Evolutionary conservation across 2,888 invertebrate genomes (phyloP), one percentile per base, ranked within the genome.

Genomic region (Dysmachus trigonus): DNA sequence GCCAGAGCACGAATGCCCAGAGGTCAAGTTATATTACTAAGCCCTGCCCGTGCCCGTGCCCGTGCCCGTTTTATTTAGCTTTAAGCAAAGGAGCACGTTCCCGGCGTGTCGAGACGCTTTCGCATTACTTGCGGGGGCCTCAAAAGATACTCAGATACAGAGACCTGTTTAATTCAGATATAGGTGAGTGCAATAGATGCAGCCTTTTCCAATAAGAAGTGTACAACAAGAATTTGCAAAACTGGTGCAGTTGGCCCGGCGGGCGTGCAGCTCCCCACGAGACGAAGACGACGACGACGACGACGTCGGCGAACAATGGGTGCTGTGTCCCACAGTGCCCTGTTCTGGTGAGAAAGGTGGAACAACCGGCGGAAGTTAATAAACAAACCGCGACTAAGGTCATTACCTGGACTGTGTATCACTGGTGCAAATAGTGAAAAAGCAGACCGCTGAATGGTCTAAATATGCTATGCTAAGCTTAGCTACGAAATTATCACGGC

Each of bases 1-100:
- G 62, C 35, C 81, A 62, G 62, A 53, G 62, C 51, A 81, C 81
- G 81, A 81, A 81, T 81, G 81, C 53, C 81, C 51, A 81, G 62
- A 81, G 81, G 81, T 81, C 81, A 81, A 81, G 62, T 53, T 53
- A 62, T 31, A 62, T 51, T 77, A 77, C 77, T 62, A 53, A 53
- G 33, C 53, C 35, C 33, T 53, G 51, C 15, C 51, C n/a, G 33
- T 31, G 62, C 76, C 76, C 22, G 76, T 38, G n/a, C n/a, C n/a
- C n/a, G n/a, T n/a, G n/a, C n/a, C n/a, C n/a, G n/a, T 41, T 35
- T 38, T 81, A 33, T 81, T 77, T 77, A 77, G 62, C 81, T 81
- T 81, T 73, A 51, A n/a, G 53, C 62, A 53, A n/a, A 81, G 81
- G 33, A 53, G 47, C 47, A 81, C 53, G 53, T 81, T 33, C 81